phyloP scores from a whole-genome alignment of 2,888 invertebrate genomes.

The Calameuta filiformis region DNA sequence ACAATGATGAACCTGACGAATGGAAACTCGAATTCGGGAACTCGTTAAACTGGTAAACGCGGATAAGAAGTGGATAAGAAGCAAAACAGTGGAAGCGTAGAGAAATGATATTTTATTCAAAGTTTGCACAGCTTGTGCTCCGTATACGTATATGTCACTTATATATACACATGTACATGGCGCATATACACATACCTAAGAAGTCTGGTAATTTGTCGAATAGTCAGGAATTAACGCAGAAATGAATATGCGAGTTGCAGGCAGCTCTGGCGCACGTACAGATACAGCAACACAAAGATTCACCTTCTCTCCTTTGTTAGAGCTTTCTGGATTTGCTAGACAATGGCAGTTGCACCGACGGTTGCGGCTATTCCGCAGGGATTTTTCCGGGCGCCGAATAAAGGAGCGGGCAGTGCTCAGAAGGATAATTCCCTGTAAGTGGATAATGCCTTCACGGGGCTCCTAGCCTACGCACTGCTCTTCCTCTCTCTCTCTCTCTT shows the following conservation, averaged over 20 bases:
- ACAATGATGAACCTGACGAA: not conserved
- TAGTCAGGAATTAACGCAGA: conserved; percentile 24
- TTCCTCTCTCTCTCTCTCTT: conserved; percentile 6
- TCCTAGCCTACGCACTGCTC: conserved; percentile 53
- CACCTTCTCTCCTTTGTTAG: conserved; percentile 29
- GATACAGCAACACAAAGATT: not conserved
- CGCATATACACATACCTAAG: not conserved
- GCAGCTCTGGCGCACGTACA: not conserved
- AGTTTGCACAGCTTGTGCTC: conserved; percentile 14
- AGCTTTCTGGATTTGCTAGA: conserved; percentile 38
- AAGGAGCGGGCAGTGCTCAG: conserved; percentile 22
- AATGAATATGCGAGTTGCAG: not conserved
- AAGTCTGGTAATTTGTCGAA: conserved; percentile 36
- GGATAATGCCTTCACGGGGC: conserved; percentile 57
- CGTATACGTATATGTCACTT: not conserved
- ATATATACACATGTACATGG: not conserved
- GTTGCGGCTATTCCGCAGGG: conserved; percentile 35
- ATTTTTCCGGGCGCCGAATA: conserved; percentile 43
- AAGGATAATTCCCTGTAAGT: conserved; percentile 61
- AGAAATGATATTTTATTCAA: conserved; percentile 4
- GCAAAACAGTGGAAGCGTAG: not conserved
- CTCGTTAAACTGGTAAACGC: not conserved
- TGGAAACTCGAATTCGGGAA: not conserved
- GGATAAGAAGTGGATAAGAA: not conserved
- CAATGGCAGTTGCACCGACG: conserved; percentile 32